Base-by-base conservation (phyloP, 92 coral and sea anemone genomes). In the Palythoa grandis region DNA sequence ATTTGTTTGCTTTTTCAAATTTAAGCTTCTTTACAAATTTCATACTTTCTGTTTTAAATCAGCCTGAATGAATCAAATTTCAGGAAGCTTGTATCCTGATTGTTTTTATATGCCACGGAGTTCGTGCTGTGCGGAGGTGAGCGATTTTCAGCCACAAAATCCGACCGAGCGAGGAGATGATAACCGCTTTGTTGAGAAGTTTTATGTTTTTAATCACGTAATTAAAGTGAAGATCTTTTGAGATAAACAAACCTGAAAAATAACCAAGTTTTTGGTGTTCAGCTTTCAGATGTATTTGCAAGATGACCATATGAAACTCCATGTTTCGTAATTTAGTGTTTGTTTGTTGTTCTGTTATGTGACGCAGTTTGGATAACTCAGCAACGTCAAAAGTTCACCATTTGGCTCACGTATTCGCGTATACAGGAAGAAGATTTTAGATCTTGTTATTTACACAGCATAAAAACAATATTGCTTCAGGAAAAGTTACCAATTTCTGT, bases 111-210 rank as follows among this genome's bases (percentile, higher is more conserved):
- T 38, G 53, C 58, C 35, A 19, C 13, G 22, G 15, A 17, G 38
- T 29, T 54, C 66, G 11, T 13, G 80, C 43, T 54, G 54, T 63
- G 74, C 53, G 74, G 61, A 63, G 72, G 84, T 67, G 72, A 79
- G 57, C 82, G 23, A 38, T 11, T 17, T 35, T 38, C 60, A 24
- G 66, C 48, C 7, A 25, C 67, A 25, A 11, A 3, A 50, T 75
- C 78, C 80, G 80, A 76, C 22, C 11, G 65, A 9, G 39, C 22
- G 20, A 22, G 50, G 7, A 25, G 74, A 69, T 69, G 1, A 29
- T 43, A 25, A 11, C 74, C 74, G 47, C 47, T 69, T 14, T 43
- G 24, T 22, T 69, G 40, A 25, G 39, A 13, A 69, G 74, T 13
- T 69, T 37, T 25, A 24, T 37, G 19, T 69, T 69, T 1, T 12